phyloP scores from a whole-genome alignment of 2,888 invertebrate genomes.

The Pterostichus madidus region DNA sequence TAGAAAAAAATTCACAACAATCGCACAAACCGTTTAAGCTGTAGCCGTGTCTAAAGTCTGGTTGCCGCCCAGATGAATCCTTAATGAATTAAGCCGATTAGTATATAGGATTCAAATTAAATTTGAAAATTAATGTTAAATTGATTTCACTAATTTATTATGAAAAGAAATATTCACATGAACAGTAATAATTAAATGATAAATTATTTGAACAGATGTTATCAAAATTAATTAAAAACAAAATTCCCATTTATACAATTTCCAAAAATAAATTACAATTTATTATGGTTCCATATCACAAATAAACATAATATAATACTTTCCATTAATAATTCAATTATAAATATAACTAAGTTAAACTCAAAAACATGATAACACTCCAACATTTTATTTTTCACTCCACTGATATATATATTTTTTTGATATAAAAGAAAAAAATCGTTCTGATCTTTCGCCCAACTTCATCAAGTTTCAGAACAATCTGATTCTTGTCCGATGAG shows the following conservation, averaged over 20 bases:
- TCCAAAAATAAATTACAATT: slow-evolving; percentile 15
- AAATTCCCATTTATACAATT: slow-evolving; percentile 9
- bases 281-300: background rate
- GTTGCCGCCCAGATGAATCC: too few species aligned
- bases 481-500: slow-evolving; percentile 35
- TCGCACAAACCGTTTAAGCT: too few species aligned
- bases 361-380: background rate
- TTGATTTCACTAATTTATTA: slow-evolving; percentile 16
- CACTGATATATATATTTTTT: too few species aligned
- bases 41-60: too few species aligned
- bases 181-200: slow-evolving; percentile 35
- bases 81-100: too few species aligned
- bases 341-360: slow-evolving; percentile 14
- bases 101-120: too few species aligned
- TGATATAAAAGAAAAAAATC: background rate
- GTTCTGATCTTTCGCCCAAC: background rate
- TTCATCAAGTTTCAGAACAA: slow-evolving; percentile 25
- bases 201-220: slow-evolving; percentile 47
- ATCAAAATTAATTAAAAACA: slow-evolving; percentile 30
- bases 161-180: slow-evolving; percentile 13
- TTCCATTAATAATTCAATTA: slow-evolving; percentile 32
- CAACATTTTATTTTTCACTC: slow-evolving; percentile 15
- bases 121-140: slow-evolving; percentile 9
- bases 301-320: background rate
- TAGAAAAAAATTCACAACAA: too few species aligned